phyloP scores from a whole-genome alignment of 2,888 invertebrate genomes.

The Clunio marinus region DNA sequence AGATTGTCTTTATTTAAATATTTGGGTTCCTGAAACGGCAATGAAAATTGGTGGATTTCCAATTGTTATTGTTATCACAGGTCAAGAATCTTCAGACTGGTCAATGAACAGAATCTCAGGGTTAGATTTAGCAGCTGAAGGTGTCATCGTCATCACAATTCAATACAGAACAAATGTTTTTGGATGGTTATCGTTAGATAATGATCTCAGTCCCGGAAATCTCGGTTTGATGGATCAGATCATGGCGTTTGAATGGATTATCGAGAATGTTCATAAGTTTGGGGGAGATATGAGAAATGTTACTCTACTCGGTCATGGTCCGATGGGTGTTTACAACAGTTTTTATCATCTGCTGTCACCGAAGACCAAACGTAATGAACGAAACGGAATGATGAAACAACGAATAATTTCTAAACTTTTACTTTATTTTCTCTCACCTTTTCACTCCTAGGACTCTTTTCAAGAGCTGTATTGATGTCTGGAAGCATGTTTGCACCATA shows the following conservation, averaged over 20 bases:
- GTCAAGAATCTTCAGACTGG: conserved; percentile 61
- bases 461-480: conserved; percentile 67
- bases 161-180: conserved; percentile 68
- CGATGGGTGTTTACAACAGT: conserved; percentile 69
- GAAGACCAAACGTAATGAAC: conserved; percentile 56
- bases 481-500: conserved; percentile 53
- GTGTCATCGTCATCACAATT: conserved; percentile 64
- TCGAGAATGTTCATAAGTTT: conserved; percentile 71
- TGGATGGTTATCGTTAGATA: conserved; percentile 61
- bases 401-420: conserved; percentile 39
- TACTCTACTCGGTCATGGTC: conserved; percentile 75
- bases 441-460: conserved; percentile 59
- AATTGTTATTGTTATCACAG: conserved; percentile 53
- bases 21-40: conserved; percentile 72
- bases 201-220: conserved; percentile 67
- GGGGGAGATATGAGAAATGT: conserved; percentile 74
- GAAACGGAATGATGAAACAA: conserved; percentile 35
- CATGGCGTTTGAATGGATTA: conserved; percentile 71
- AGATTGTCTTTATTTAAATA: conserved; percentile 86
- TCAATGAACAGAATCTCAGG: conserved; percentile 58
- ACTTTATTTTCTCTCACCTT: conserved; percentile 41
- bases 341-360: conserved; percentile 64
- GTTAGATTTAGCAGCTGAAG: conserved; percentile 69
- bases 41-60: conserved; percentile 50
- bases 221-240: conserved; percentile 82